A percentile compares a stretch with the other conserved stretches of the same genome.
Conservation (phyloP, 2,888 invertebrate species). For the Sisyra terminalis region DNA sequence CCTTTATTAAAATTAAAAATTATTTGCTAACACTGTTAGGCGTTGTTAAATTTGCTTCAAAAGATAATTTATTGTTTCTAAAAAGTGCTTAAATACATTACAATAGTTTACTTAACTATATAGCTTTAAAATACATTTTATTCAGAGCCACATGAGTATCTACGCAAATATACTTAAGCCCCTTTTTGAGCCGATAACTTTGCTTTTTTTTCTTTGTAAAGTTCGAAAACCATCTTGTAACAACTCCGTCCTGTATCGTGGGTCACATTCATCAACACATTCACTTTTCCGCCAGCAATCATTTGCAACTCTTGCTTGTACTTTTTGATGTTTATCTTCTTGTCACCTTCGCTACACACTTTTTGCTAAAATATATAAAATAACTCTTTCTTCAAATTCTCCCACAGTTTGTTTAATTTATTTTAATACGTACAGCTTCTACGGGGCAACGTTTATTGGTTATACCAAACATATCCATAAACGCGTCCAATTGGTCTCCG, state of each 20-base stretch:
- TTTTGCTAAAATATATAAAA: constrained; percentile 19
- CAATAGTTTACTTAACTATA: too few relatives aligned
- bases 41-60: too few relatives aligned
- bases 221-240: constrained; percentile 12
- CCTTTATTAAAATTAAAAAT: too few relatives aligned
- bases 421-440: constrained; percentile 19
- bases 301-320: constrained; percentile 27
- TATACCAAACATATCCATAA: constrained; percentile 22
- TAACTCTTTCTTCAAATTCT: too few relatives aligned
- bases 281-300: constrained; percentile 26
- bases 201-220: constrained; percentile 6
- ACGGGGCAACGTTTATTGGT: constrained; percentile 28
- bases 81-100: too few relatives aligned
- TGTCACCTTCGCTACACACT: constrained; percentile 23
- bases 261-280: constrained; percentile 21
- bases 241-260: constrained; percentile 27
- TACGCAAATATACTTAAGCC: too few relatives aligned
- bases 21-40: too few relatives aligned
- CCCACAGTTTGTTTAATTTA: background rate
- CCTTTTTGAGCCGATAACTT: too few relatives aligned
- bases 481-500: constrained; percentile 16
- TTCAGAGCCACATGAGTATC: too few relatives aligned
- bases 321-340: constrained; percentile 24
- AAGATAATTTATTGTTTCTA: too few relatives aligned
- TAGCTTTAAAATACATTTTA: too few relatives aligned